These are phyloP conservation scores for Luidia sarsii DNA, from an alignment of 53 echinoderm and acorn worm genomes.

Conservation along the genomic window DNA sequence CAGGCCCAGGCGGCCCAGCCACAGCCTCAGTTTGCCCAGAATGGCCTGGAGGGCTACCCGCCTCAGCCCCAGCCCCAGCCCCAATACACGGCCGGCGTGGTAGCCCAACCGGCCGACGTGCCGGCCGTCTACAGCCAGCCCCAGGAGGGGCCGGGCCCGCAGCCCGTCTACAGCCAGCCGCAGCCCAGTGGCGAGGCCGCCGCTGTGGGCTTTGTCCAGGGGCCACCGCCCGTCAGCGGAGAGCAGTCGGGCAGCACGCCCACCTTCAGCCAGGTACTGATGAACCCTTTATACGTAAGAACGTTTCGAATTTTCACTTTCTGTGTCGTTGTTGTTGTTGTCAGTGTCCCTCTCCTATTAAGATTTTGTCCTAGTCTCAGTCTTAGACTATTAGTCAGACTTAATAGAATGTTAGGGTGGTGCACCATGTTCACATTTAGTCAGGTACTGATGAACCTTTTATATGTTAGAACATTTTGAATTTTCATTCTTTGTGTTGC, in stretches of 20 bases:
- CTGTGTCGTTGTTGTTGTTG: no score
- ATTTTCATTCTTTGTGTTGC: slow-evolving; percentile 13
- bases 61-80: slow-evolving; percentile 54
- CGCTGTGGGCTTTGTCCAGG: slow-evolving; percentile 48
- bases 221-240: slow-evolving; percentile 42
- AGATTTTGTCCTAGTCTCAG: no score
- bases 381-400: no score
- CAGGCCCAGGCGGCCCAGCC: no score
- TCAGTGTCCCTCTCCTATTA: no score
- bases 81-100: slow-evolving; percentile 65
- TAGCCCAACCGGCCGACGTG: slow-evolving; percentile 72
- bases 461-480: slow-evolving; percentile 49
- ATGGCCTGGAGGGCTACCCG: slow-evolving; percentile 69
- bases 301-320: slow-evolving; percentile 36
- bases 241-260: slow-evolving; percentile 35
- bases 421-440: slow-evolving; percentile 34
- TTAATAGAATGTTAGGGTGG: no score
- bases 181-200: slow-evolving; percentile 52
- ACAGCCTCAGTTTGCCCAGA: slow-evolving; percentile 67
- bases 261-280: slow-evolving; percentile 55
- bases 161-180: slow-evolving; percentile 71
- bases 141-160: slow-evolving; percentile 70
- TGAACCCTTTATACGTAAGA: slow-evolving; percentile 46
- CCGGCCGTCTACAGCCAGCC: slow-evolving; percentile 61
- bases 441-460: slow-evolving; percentile 45